Evolutionary conservation across 2,888 invertebrate genomes (phyloP), one percentile per base, ranked within the genome.

Genomic region (Lomographa bimaculata): DNA sequence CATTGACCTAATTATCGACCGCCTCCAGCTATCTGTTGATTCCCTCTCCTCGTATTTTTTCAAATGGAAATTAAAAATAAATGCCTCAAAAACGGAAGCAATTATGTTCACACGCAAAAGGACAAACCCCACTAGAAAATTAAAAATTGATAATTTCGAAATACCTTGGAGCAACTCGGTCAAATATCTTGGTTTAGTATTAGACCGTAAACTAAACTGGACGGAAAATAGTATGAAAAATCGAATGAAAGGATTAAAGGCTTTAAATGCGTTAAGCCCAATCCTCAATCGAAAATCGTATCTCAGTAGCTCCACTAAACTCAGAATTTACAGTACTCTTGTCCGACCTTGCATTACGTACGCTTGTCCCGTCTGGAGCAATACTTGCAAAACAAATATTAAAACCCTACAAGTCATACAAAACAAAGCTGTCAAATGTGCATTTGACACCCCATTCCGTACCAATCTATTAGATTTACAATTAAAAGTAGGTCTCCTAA

Each of bases 31-130:
- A 14, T 2, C 14, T 14, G 4, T 14, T 14, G 14, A 14, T 4
- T 4, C 2, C 3, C 14, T 14, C 14, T 4, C 4, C 2, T 4
- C 2, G 14, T 14, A 8, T 21, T 21, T 21, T 21, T 1, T 7
- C 1, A 21, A 5, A 8, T 21, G 21, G 21, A 21, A 21, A 8
- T 8, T 21, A 8, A 10, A 17, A 10, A 28, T 10, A 16, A 28
- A 28, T 3, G 14, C 14, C 3, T 12, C 7, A 7, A 27, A 27
- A 18, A 14, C 14, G 4, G 26, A 36, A 9, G 42, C 42, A 1
- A 36, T 42, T 8, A 0, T 42, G 2, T 42, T 30, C n/a, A 30
- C 42, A 1, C 16, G 41, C n/a, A 24, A 25, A 7, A 6, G 32
- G 3, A 7, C 17, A 2, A 2, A 17, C 1, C 39, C 33, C 6